Evolutionary conservation across 2,888 invertebrate species (phyloP), one percentile per base, ranked within the genome.

Genomic region (Drosophila flavopinicola): DNA sequence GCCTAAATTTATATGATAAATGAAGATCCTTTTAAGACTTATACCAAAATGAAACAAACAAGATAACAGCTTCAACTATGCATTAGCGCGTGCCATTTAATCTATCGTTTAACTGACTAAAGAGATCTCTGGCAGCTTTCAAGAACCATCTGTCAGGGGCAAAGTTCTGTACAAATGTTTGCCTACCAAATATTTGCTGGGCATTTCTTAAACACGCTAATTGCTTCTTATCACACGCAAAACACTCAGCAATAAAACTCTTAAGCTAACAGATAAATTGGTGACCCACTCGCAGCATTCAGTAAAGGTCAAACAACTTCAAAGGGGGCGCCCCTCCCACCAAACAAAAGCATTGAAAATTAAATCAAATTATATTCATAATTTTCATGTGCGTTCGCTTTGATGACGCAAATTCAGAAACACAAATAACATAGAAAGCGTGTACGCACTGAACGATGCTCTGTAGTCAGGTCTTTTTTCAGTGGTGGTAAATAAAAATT

Each of bases 251-350:
- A 49, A 33, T 23, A 32, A 30, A 44, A 63, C 38, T 52, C 33
- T 27, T 25, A 20, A 32, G 54, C 45, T 53, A 42, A 51, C 48
- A 66, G 52, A 63, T 41, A 54, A 57, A 15, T 47, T 33, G 27
- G 37, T 58, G 74, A 58, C 53, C 57, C 38, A 57, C 47, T 53
- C 56, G 52, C 27, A 24, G 39, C 17, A 42, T 29, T 27, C 13
- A 17, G 25, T 25, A 56, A 52, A 64, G 76, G 70, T 66, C 73
- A 64, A 57, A 10, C 24, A 70, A 71, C 66, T 67, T 59, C 52
- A 66, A 73, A 73, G 60, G 59, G 35, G 27, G 48, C 42, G 44
- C 51, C 37, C 27, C 39, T 15, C 42, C 41, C 51, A 33, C 27
- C 39, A 11, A 60, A 45, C 25, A 10, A 29, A 33, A 37, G 38